Conservation (phyloP, 2,797 vertebrate species). For the Eutrigla gurnardus region DNA sequence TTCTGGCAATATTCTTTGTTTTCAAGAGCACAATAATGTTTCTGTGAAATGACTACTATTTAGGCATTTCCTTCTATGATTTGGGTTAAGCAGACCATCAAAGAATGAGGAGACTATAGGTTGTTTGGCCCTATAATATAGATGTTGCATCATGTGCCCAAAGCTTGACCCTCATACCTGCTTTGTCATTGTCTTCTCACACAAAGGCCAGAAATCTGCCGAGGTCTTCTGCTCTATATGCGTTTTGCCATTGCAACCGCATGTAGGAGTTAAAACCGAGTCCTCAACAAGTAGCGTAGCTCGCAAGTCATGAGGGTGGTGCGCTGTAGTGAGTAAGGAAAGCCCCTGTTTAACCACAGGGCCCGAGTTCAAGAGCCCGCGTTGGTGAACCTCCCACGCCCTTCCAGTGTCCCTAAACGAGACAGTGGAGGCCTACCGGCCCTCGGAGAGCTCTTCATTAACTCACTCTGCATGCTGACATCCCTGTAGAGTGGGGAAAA, state of each 20-base stretch:
- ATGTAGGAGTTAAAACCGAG: constrained; percentile 11
- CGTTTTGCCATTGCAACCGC: neutral
- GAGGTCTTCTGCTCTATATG: constrained; percentile 6
- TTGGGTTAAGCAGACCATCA: neutral
- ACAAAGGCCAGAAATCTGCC: constrained; percentile 18
- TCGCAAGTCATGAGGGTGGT: constrained; percentile 35
- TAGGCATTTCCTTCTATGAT: neutral
- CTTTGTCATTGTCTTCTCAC: constrained; percentile 20
- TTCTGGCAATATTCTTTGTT: neutral
- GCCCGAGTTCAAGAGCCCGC: constrained; percentile 32
- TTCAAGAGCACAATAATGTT: neutral
- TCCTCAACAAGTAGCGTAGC: constrained; percentile 23
- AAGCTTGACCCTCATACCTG: neutral
- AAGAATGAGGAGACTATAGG: neutral
- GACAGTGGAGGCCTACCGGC: constrained; percentile 31
- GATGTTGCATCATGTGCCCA: neutral
- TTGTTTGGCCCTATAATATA: neutral
- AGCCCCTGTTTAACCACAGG: constrained; percentile 51
- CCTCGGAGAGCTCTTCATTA: constrained; percentile 62
- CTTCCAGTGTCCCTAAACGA: constrained; percentile 52
- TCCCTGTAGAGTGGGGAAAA: constrained; percentile 36
- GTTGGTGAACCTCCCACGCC: constrained; percentile 53
- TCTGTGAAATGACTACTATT: neutral
- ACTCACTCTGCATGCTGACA: constrained; percentile 40
- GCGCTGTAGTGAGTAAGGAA: constrained; percentile 45